These are phyloP conservation scores for Pseudolaguvia tuberculata DNA, from an alignment of 2,113 vertebrate genomes.

Conservation along the genomic window DNA sequence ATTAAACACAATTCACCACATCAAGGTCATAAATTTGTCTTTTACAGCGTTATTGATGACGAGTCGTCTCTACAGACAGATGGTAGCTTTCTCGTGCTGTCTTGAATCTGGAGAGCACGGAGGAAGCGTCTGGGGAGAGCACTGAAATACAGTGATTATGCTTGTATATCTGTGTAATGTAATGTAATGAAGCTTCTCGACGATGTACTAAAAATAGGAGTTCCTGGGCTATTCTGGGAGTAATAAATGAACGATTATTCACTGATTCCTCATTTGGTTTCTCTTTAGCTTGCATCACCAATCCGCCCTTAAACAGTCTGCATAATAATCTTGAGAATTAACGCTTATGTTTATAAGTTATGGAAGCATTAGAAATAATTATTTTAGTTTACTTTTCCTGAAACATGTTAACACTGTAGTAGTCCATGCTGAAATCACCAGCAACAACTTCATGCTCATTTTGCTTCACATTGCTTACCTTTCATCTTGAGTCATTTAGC, in stretches of 20 bases:
- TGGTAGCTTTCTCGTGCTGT: constrained; percentile 64
- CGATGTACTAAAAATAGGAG: constrained; percentile 15
- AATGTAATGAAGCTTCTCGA: constrained; percentile 3
- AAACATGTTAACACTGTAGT: background rate
- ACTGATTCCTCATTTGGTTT: background rate
- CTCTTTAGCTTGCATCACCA: background rate
- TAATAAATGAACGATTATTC: constrained; percentile 7
- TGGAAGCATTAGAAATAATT: too few relatives aligned
- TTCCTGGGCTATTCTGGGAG: background rate
- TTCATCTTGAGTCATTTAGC: background rate
- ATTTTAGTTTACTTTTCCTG: background rate
- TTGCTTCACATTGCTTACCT: background rate
- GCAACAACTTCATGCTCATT: background rate
- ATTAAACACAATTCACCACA: constrained; percentile 70
- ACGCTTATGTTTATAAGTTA: too few relatives aligned
- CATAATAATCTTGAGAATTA: constrained; percentile 2
- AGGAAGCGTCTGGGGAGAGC: constrained; percentile 57
- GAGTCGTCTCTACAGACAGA: constrained; percentile 67
- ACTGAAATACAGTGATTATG: constrained; percentile 64
- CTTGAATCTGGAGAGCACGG: constrained; percentile 69
- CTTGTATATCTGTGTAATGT: constrained; percentile 18
- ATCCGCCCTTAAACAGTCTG: background rate
- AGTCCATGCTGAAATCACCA: background rate
- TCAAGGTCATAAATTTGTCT: constrained; percentile 68
- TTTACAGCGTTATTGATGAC: constrained; percentile 73